phyloP scores from a whole-genome alignment of 2,888 invertebrate genomes.

The Furcula furcula region DNA sequence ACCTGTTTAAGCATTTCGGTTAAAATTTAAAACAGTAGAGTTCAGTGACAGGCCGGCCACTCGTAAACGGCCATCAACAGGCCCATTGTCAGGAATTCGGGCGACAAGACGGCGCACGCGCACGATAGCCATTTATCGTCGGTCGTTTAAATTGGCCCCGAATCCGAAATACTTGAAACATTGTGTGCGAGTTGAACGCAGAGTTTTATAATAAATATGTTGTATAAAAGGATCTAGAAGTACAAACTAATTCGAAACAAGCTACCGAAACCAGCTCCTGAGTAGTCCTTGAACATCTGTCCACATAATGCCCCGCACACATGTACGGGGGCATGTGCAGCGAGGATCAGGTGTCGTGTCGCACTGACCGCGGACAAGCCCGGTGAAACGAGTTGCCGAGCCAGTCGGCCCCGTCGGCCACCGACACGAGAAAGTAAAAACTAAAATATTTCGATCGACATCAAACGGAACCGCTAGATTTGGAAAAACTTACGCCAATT shows the following conservation, averaged over 20 bases:
- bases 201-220: neutral
- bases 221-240: constrained; percentile 12
- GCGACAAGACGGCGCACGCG: constrained; percentile 48
- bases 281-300: constrained; percentile 58
- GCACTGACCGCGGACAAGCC: constrained; percentile 70
- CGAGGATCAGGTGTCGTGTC: constrained; percentile 76
- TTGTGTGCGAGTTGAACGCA: neutral
- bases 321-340: constrained; percentile 55
- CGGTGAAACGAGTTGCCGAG: constrained; percentile 59
- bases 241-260: constrained; percentile 14
- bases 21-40: constrained; percentile 44
- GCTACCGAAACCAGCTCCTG: constrained; percentile 33
- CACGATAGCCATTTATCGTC: constrained; percentile 39
- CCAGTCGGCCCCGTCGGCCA: constrained; percentile 39
- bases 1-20: constrained; percentile 33
- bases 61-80: constrained; percentile 47
- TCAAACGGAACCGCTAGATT: constrained; percentile 35
- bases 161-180: constrained; percentile 17
- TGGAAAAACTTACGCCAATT: constrained; percentile 29
- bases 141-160: constrained; percentile 42
- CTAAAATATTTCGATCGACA: constrained; percentile 41
- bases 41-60: constrained; percentile 52
- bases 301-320: constrained; percentile 40
- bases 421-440: constrained; percentile 54
- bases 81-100: constrained; percentile 62